Conservation (phyloP, 2,797 vertebrate genomes). For the Schizopygopsis malacanthus region DNA sequence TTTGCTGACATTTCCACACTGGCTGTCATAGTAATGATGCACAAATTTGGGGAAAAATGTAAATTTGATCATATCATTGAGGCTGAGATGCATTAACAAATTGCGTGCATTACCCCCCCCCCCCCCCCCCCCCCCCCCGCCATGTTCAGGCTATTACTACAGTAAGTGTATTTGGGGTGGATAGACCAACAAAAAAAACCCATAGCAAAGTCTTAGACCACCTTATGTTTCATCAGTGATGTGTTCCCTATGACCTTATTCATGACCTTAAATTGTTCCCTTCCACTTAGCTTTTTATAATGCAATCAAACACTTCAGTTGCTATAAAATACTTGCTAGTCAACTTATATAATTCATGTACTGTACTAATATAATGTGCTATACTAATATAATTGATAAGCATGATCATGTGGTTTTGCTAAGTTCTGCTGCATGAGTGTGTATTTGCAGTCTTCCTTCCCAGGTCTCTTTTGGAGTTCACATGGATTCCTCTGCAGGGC, state of each 20-base stretch:
- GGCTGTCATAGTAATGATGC: not conserved
- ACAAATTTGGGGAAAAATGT: not conserved
- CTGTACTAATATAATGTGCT: not conserved
- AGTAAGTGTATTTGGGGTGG: not conserved
- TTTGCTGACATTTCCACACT: not conserved
- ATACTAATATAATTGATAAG: not conserved
- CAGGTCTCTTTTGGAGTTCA: slow-evolving; percentile 23
- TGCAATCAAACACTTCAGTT: not conserved
- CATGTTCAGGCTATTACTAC: not conserved
- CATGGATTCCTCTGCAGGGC: slow-evolving; percentile 49
- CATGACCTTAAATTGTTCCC: not conserved
- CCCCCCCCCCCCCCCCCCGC: no score
- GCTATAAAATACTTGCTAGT: not conserved
- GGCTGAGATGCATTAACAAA: not conserved
- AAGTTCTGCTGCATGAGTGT: not conserved
- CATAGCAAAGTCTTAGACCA: not conserved
- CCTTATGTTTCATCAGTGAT: not conserved
- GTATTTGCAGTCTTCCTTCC: slow-evolving; percentile 33
- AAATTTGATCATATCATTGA: not conserved
- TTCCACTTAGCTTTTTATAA: not conserved
- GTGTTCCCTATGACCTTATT: not conserved
- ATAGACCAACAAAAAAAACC: not conserved
- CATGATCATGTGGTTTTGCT: not conserved
- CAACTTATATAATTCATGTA: not conserved
- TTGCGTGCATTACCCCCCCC: no score